phyloP scores from a whole-genome alignment of 2,113 vertebrate species.

The Opisthocomus hoazin region DNA sequence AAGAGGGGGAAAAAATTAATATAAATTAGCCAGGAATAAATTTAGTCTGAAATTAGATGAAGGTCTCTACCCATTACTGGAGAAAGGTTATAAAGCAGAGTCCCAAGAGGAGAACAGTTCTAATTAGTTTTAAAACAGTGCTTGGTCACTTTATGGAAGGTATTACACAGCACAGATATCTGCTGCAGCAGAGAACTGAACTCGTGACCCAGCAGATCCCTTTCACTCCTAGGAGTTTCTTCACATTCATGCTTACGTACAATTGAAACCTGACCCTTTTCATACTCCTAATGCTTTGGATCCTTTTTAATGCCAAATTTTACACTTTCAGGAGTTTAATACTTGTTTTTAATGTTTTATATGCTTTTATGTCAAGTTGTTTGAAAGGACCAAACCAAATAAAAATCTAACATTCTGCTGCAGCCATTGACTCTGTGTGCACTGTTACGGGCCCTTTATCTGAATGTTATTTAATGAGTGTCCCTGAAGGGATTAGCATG shows the following conservation, averaged over 20 bases:
- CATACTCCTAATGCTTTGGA: neutral
- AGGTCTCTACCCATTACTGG: neutral
- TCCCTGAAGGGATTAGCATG: constrained; percentile 53
- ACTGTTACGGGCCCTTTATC: neutral
- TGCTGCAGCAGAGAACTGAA: constrained; percentile 8
- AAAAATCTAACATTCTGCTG: neutral
- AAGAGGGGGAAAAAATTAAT: too few relatives aligned
- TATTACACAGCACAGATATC: neutral
- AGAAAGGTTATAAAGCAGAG: neutral
- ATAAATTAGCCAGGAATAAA: neutral
- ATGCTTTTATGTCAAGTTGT: neutral
- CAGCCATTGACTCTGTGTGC: neutral
- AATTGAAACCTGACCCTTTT: neutral
- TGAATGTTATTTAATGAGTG: constrained; percentile 12
- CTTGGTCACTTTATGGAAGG: neutral
- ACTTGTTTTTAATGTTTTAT: neutral
- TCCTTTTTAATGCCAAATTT: neutral
- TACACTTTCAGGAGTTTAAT: fast-evolving
- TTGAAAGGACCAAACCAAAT: neutral
- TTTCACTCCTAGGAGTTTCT: neutral
- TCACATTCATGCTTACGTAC: fast-evolving
- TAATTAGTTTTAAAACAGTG: neutral
- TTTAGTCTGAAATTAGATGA: neutral
- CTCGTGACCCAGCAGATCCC: neutral
- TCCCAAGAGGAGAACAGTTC: constrained; percentile 4